Conservation (phyloP, 2,888 invertebrate species). For the Malthinus seriepunctatus region DNA sequence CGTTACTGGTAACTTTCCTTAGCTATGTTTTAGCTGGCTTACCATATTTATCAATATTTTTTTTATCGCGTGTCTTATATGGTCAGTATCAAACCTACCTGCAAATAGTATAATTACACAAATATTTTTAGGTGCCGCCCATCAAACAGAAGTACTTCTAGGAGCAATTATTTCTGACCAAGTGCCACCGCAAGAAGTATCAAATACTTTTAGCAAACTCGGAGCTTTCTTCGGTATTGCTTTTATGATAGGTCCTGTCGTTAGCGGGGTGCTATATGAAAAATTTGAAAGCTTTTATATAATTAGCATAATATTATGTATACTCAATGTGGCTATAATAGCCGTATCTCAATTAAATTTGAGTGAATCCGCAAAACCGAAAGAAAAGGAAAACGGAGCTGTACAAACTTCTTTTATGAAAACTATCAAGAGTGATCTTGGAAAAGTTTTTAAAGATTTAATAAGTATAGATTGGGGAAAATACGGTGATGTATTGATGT, state of each 20-base stretch:
- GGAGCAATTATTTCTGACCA: constrained; percentile 65
- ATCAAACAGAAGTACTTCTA: constrained; percentile 67
- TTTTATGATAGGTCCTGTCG: constrained; percentile 66
- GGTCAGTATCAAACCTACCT: constrained; percentile 50
- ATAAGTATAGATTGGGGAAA: constrained; percentile 58
- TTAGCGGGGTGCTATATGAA: constrained; percentile 66
- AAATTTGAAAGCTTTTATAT: constrained; percentile 56
- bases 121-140: constrained; percentile 59
- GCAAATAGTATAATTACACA: constrained; percentile 1
- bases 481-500: constrained; percentile 60
- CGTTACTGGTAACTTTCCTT: constrained; percentile 56
- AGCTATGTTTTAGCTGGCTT: constrained; percentile 57
- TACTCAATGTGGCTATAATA: no score
- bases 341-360: no score
- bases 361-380: no score
- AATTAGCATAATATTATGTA: constrained; percentile 50
- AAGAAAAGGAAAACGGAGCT: no score
- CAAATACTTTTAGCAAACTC: constrained; percentile 63
- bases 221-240: constrained; percentile 66
- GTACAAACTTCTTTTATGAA: no score
- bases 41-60: constrained; percentile 55
- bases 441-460: constrained; percentile 55
- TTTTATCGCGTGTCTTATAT: constrained; percentile 58
- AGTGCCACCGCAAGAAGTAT: constrained; percentile 57
- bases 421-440: constrained; percentile 33